Percentiles rank a stretch among this genome's conserved stretches.
These are phyloP conservation scores for Cataglyphis livida DNA, from an alignment of 2,888 invertebrate genomes.

Conservation along the genomic window DNA sequence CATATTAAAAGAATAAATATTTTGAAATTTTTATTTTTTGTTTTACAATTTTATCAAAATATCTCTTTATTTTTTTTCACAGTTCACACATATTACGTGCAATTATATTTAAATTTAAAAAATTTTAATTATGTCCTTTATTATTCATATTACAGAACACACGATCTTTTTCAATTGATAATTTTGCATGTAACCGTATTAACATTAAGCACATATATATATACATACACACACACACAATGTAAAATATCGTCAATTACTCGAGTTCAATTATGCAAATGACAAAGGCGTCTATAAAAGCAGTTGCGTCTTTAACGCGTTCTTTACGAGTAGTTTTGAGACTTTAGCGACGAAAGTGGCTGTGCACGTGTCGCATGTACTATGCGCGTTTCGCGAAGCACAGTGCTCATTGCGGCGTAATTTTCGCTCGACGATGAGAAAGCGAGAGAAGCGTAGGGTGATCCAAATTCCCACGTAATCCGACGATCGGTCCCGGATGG, in stretches of 20 bases:
- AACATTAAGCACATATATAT: neutral
- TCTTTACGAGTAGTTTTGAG: conserved; percentile 30
- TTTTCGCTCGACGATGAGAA: conserved; percentile 45
- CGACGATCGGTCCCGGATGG: conserved; percentile 66
- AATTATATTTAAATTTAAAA: neutral
- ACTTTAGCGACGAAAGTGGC: neutral
- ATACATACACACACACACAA: neutral
- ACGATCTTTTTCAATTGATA: neutral
- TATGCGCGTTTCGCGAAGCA: conserved; percentile 12
- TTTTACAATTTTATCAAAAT: neutral
- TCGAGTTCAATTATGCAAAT: conserved; percentile 27
- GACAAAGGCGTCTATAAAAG: conserved; percentile 21
- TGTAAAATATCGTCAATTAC: neutral
- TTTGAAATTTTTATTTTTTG: neutral
- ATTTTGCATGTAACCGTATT: neutral
- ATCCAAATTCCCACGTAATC: conserved; percentile 67
- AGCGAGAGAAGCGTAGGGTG: neutral
- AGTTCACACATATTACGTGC: neutral
- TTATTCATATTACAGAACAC: neutral
- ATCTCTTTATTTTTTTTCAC: neutral
- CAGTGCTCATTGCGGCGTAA: conserved; percentile 44
- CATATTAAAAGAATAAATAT: neutral
- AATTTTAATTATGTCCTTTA: neutral
- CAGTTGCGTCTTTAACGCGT: conserved; percentile 1
- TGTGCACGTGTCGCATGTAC: neutral